Percentiles rank a stretch among this genome's conserved stretches.
These are phyloP conservation scores for Dryobotodes eremita DNA, from an alignment of 2,888 invertebrate species.

Conservation along the genomic window DNA sequence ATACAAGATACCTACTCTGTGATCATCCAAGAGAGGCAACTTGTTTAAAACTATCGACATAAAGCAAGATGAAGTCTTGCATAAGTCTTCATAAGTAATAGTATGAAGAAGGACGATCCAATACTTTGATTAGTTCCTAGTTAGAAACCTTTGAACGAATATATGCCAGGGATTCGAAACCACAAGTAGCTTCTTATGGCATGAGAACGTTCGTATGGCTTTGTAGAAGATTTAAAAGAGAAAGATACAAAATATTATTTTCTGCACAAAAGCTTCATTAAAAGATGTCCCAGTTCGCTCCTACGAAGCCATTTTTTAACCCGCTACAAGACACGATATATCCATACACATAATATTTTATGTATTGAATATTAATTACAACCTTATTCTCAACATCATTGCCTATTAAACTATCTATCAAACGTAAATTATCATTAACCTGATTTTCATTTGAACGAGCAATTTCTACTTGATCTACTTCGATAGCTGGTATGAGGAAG, in stretches of 20 bases:
- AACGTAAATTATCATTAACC: slow-evolving; percentile 58
- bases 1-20: not conserved
- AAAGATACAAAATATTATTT: not conserved
- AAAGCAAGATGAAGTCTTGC: no score
- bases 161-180: not conserved
- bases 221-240: not conserved
- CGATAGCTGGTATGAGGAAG: slow-evolving; percentile 48
- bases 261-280: not conserved
- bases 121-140: not conserved
- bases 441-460: slow-evolving; percentile 52
- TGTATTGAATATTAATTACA: slow-evolving; percentile 42
- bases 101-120: not conserved
- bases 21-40: not conserved
- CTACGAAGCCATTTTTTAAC: not conserved
- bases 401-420: slow-evolving; percentile 53
- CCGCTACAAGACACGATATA: slow-evolving; percentile 18
- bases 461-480: slow-evolving; percentile 63
- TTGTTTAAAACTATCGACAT: not conserved
- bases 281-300: not conserved
- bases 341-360: slow-evolving; percentile 33
- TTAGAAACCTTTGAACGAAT: not conserved
- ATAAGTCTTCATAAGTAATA: no score
- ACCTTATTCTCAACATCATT: slow-evolving; percentile 37
- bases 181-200: not conserved
- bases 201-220: not conserved